A percentile compares a stretch with the other conserved stretches of the same genome.
These are phyloP conservation scores for Capreolus pygargus DNA, from an alignment of 2,113 vertebrate species.

Conservation along the genomic window DNA sequence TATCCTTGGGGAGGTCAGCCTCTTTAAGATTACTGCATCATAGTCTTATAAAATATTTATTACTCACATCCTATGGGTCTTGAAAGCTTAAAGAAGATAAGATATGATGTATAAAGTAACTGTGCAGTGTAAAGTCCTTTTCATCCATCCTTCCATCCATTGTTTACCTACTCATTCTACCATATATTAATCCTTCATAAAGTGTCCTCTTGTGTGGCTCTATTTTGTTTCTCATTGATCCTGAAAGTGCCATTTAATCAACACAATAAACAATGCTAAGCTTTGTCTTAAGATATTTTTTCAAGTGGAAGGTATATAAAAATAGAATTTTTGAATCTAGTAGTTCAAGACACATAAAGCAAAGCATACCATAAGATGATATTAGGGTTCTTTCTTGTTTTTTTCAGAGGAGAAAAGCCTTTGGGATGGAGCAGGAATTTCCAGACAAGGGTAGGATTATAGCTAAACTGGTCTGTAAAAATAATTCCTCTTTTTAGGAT, in stretches of 20 bases:
- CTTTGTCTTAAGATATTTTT: not conserved
- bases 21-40: not conserved
- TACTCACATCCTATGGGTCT: not conserved
- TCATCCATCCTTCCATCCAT: not conserved
- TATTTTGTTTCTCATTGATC: conserved; percentile 9
- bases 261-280: not conserved
- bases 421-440: not conserved
- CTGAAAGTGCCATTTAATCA: not conserved
- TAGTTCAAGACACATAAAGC: not conserved
- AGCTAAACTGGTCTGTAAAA: conserved; percentile 5
- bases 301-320: not conserved
- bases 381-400: not conserved
- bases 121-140: not conserved
- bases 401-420: not conserved
- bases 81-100: not conserved
- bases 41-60: not conserved
- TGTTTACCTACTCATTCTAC: not conserved
- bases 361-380: not conserved
- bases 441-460: not conserved
- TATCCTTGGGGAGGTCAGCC: not conserved
- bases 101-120: not conserved
- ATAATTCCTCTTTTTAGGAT: not conserved
- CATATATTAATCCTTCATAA: not conserved
- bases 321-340: not conserved
- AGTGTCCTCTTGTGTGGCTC: not conserved